phyloP scores from a whole-genome alignment of 2,888 invertebrate species.

The Camptogramma bilineatum region DNA sequence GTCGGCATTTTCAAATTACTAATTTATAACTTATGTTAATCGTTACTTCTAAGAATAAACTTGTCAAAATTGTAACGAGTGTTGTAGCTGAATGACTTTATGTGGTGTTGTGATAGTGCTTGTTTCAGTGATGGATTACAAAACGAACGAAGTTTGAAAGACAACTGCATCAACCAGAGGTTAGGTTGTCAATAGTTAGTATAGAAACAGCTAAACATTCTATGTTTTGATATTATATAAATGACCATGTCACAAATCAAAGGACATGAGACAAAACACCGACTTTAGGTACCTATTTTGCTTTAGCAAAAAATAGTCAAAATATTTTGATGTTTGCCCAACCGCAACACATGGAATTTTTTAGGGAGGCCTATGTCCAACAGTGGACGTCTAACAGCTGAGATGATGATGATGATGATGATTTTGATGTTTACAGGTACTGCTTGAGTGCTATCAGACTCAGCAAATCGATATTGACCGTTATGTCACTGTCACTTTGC shows the following conservation, averaged over 20 bases:
- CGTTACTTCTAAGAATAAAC: neutral
- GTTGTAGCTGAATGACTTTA: conserved; percentile 17
- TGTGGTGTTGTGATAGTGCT: conserved; percentile 28
- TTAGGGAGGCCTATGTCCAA: no score
- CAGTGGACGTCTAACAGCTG: no score
- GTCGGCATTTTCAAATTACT: conserved; percentile 43
- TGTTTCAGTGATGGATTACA: conserved; percentile 29
- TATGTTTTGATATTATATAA: no score
- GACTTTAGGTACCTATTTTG: neutral
- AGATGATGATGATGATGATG: no score
- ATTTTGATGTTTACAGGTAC: neutral
- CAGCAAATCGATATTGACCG: conserved; percentile 15
- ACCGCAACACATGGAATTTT: no score
- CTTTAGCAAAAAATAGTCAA: neutral
- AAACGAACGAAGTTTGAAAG: conserved; percentile 13
- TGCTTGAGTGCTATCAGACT: neutral
- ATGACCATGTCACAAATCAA: neutral
- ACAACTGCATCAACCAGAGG: conserved; percentile 6
- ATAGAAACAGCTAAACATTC: neutral
- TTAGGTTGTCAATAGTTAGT: conserved; percentile 1
- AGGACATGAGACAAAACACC: no score
- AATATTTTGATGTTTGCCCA: no score
- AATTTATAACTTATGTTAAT: neutral
- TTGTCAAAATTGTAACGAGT: neutral
- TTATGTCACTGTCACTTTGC: conserved; percentile 23